Conservation (phyloP, 2,888 invertebrate species). For the Allophyes oxyacanthae region DNA sequence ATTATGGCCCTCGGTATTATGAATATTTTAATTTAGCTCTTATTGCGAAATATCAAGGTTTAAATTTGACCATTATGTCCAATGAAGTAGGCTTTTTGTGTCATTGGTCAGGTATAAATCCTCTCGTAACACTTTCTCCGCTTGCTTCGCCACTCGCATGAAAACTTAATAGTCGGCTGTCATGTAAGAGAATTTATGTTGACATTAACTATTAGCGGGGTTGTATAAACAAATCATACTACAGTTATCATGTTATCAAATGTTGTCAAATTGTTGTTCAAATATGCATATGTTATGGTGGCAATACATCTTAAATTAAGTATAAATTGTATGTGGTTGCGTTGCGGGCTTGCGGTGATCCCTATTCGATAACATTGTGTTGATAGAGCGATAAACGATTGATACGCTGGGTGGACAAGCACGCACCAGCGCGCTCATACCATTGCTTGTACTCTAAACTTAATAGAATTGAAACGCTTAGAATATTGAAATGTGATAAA, state of each 20-base stretch:
- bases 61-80: slow-evolving; percentile 46
- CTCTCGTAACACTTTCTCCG: slow-evolving; percentile 63
- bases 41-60: slow-evolving; percentile 53
- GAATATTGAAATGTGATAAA: not conserved
- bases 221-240: slow-evolving; percentile 39
- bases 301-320: slow-evolving; percentile 43
- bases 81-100: slow-evolving; percentile 55
- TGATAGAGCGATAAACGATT: slow-evolving; percentile 71
- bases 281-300: slow-evolving; percentile 50
- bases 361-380: slow-evolving; percentile 73
- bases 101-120: slow-evolving; percentile 58
- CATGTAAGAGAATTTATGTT: slow-evolving; percentile 50
- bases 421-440: slow-evolving; percentile 53
- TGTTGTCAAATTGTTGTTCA: slow-evolving; percentile 38
- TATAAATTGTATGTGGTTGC: slow-evolving; percentile 36
- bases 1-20: slow-evolving; percentile 39
- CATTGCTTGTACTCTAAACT: slow-evolving; percentile 34
- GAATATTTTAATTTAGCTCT: slow-evolving; percentile 50
- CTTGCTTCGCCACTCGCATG: slow-evolving; percentile 42
- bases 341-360: slow-evolving; percentile 54
- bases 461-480: slow-evolving; percentile 36
- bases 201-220: slow-evolving; percentile 50
- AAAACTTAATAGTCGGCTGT: slow-evolving; percentile 50
- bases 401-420: slow-evolving; percentile 55
- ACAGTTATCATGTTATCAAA: slow-evolving; percentile 9